These are phyloP conservation scores for Nymphicus hollandicus DNA, from an alignment of 2,113 vertebrate genomes.

Conservation along the genomic window DNA sequence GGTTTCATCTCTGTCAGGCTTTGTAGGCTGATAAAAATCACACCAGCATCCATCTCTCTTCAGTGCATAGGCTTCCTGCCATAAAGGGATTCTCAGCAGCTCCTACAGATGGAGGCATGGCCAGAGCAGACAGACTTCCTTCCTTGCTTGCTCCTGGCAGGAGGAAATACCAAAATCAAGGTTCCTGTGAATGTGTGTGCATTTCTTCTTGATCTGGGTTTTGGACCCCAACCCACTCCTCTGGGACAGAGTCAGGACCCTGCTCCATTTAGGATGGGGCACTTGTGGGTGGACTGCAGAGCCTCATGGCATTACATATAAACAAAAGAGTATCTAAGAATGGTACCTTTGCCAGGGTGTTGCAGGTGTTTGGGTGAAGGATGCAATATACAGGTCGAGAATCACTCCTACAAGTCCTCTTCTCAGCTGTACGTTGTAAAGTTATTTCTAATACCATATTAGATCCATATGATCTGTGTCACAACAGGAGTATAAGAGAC, in stretches of 20 bases:
- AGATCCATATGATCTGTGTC: background rate
- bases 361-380: background rate
- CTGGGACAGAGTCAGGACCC: background rate
- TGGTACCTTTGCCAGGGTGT: background rate
- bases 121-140: slow-evolving; percentile 20
- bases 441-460: background rate
- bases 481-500: background rate
- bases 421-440: background rate
- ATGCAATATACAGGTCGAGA: background rate
- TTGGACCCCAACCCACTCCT: background rate
- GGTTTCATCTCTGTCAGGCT: background rate
- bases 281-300: background rate
- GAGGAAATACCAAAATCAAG: background rate
- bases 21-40: background rate
- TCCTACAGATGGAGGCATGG: slow-evolving; percentile 49
- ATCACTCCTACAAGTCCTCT: background rate
- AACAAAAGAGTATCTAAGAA: background rate
- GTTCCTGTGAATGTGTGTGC: background rate
- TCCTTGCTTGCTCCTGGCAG: background rate
- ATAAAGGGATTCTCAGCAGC: background rate
- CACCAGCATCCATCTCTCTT: background rate
- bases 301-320: rapidly evolving
- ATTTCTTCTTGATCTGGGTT: background rate
- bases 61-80: background rate
- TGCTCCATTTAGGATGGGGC: background rate